Evolutionary conservation across 2,888 invertebrate genomes (phyloP), one percentile per base, ranked within the genome.

Genomic region (Macaria notata): DNA sequence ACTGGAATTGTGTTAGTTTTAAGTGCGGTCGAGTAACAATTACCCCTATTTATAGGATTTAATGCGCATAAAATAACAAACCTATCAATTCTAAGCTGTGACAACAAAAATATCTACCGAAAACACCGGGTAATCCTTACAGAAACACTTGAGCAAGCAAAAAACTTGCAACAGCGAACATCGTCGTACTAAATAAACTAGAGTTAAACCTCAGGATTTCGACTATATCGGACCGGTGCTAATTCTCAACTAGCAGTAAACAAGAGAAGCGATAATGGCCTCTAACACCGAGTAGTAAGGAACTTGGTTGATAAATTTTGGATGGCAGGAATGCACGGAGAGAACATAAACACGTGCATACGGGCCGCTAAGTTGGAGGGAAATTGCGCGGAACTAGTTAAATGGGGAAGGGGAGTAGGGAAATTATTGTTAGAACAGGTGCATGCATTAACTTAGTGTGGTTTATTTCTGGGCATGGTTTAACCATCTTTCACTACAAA

Each of bases 301-400:
- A 50, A 59, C 54, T 33, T 1, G 47, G 54, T 49, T 54, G 50
- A 59, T 59, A 54, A 47, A 59, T 54, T 59, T 51, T 51, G 44
- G 50, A 54, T 59, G 50, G 54, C 59, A 51, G 9, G 54, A 59
- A 54, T 54, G 50, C 36, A 33, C 54, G 54, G 54, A 47, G 8
- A 31, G 49, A 31, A 42, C 33, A 42, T 54, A 54, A 54, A 50
- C 54, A 54, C 50, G 47, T 44, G 33, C 33, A 31, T 47, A 54
- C 9, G 58, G 44, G 59, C 54, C 9, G 54, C 9, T 6, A 51
- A 54, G 29, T 38, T 46, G 38, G 29, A 45, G 3, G 45, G 3
- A 9, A 30, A n/a, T 7, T 36, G n/a, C 6, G n/a, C 7, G 30
- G 8, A 31, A 43, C 5, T 36, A 36, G 5, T 36, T 36, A 6